Percentiles rank a stretch among this genome's conserved stretches.
phyloP scores from a whole-genome alignment of 2,888 invertebrate genomes.

The Leptopilina drosophilae region DNA sequence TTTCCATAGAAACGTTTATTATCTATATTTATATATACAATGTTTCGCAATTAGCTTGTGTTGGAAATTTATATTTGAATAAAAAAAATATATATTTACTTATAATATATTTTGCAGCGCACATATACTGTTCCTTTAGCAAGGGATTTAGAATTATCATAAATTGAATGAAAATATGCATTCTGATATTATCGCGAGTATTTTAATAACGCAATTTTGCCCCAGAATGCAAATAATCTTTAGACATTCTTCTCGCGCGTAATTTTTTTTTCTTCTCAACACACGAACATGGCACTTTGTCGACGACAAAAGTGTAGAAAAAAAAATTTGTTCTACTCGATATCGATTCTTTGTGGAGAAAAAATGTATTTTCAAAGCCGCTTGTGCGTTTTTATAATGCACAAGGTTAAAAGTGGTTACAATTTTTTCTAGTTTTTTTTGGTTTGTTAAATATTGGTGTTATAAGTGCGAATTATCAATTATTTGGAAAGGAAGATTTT shows the following conservation, averaged over 20 bases:
- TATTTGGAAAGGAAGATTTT: too few species aligned
- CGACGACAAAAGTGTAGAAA: background rate
- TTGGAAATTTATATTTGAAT: background rate
- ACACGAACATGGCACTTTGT: constrained; percentile 14
- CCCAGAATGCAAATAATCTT: constrained; percentile 65
- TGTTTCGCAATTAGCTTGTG: background rate
- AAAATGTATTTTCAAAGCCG: too few species aligned
- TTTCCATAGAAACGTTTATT: constrained; percentile 30
- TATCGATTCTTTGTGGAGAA: background rate
- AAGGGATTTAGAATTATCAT: constrained; percentile 68
- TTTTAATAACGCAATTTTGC: constrained; percentile 69
- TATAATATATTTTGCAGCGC: background rate
- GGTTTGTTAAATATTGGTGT: too few species aligned
- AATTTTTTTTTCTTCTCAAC: constrained; percentile 19
- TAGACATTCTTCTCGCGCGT: constrained; percentile 6
- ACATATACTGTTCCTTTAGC: background rate
- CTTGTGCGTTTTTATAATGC: too few species aligned
- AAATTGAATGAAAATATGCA: constrained; percentile 64
- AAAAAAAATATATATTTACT: background rate
- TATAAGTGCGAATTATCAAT: too few species aligned
- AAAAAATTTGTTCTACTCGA: background rate
- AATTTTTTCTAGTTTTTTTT: too few species aligned
- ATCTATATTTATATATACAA: background rate
- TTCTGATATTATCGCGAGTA: constrained; percentile 68
- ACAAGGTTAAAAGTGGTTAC: too few species aligned